Evolutionary conservation across 2,113 vertebrate species (phyloP), one percentile per base, ranked within the genome.

Genomic region (Corvus cornix): DNA sequence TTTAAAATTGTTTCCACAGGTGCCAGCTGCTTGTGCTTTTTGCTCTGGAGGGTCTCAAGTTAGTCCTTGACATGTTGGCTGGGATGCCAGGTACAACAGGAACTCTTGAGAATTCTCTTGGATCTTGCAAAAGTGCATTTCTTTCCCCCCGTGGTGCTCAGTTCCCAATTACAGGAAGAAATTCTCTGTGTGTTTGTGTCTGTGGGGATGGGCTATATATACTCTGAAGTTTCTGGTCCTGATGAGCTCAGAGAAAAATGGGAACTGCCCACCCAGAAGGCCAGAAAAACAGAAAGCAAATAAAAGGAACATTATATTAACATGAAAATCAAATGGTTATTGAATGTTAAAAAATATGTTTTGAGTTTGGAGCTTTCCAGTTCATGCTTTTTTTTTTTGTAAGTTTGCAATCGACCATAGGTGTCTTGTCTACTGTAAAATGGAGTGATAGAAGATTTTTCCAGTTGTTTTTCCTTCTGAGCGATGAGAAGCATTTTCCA

Each of bases 391-490:
- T 73, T 43, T 35, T 82, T 68, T 46, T 53, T 15, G 37, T 75
- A 59, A 56, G 41, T 41, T 94, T 93, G 51, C 44, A 84, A 46
- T 79, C 66, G 48, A 64, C 49, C 51, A 5, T 66, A 79, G 53
- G 73, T 39, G 46, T 55, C 70, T 87, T 46, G 11, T 35, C 53
- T 87, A 35, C 84, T 55, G 72, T 63, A 85, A 90, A 89, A 49
- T 1, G 62, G 81, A 94, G 56, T 16, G 58, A 83, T 37, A 53
- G 8, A 82, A 23, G 48, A 46, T 77, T 70, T 96, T 77, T 76
- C 77, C 88, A 83, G 79, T 82, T 86, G 83, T 95, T 96, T 96
- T 95, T 87, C 70, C 90, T 92, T 58, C 68, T 74, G 66, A 86
- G 72, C 62, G 76, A 90, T 20, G 87, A 96, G 86, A 62, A 96